Percentiles rank a stretch among this genome's conserved stretches.
Conservation (phyloP, 2,113 vertebrate species). For the Tetrao urogallus region DNA sequence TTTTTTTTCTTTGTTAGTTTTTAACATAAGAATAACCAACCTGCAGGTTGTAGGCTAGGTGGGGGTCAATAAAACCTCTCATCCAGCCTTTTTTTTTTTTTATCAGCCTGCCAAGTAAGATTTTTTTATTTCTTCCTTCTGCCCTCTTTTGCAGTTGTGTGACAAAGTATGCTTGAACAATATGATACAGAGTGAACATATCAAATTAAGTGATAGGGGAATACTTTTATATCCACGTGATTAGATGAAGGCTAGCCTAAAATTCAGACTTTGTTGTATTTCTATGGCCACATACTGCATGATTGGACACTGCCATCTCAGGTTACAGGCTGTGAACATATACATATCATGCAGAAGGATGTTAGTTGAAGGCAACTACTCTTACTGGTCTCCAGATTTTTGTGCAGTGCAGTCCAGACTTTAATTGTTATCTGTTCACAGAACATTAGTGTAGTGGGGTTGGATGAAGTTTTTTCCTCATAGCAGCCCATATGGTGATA, state of each 20-base stretch:
- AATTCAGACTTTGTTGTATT: background rate
- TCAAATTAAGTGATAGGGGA: background rate
- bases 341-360: background rate
- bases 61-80: background rate
- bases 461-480: background rate
- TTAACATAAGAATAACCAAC: background rate
- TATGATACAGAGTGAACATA: background rate
- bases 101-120: background rate
- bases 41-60: background rate
- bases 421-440: background rate
- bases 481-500: background rate
- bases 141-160: background rate
- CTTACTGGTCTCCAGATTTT: background rate
- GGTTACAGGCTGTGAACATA: rapidly evolving
- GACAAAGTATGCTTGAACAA: background rate
- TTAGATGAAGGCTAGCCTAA: background rate
- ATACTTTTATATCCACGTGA: background rate
- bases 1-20: background rate
- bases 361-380: background rate
- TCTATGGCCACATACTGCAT: background rate
- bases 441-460: background rate
- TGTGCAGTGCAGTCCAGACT: background rate
- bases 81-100: background rate
- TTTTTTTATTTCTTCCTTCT: background rate
- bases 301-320: background rate